Conservation (phyloP, 1,140 invertebrate species). For the Ceratosolen solmsi region DNA sequence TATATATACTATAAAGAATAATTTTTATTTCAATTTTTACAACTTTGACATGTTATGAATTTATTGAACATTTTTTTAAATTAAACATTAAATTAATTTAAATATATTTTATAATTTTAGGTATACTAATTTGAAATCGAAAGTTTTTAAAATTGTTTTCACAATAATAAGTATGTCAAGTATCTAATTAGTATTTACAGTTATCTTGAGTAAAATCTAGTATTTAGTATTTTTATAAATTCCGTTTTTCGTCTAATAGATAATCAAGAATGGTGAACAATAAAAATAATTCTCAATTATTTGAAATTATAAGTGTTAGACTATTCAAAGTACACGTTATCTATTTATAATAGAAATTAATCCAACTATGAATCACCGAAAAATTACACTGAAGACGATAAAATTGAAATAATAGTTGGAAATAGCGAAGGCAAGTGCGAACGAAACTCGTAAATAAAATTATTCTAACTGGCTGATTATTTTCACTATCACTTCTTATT, state of each 20-base stretch:
- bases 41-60: no score
- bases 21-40: no score
- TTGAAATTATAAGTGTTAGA: background rate
- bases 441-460: constrained; percentile 42
- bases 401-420: background rate
- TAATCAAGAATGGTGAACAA: background rate
- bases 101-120: background rate
- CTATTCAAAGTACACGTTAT: background rate
- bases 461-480: constrained; percentile 22
- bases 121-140: no score
- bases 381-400: background rate
- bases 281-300: background rate
- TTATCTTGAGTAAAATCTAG: background rate
- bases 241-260: background rate
- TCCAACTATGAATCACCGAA: background rate
- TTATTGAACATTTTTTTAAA: no score
- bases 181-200: background rate
- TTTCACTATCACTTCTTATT: background rate
- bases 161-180: background rate
- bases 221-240: background rate
- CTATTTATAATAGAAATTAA: background rate
- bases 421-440: background rate
- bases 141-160: no score
- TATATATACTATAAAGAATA: no score
- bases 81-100: background rate